Evolutionary conservation across 2,797 vertebrate genomes (phyloP).

Genomic region (Morelia viridis): DNA sequence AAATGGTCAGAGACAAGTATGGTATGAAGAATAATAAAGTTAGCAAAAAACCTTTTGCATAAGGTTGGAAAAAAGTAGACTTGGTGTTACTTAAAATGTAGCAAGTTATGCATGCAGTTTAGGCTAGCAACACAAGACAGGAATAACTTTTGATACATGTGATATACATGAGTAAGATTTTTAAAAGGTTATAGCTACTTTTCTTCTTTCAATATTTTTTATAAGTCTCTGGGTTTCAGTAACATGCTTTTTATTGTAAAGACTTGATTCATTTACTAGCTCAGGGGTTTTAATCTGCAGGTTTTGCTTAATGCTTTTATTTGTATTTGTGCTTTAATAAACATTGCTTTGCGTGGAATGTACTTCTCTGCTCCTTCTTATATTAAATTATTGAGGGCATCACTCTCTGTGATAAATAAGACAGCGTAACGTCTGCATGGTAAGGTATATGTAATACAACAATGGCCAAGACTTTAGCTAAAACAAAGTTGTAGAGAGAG

Average conservation of each 20-base stretch:
- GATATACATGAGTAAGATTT: not conserved
- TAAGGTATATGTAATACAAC: not conserved
- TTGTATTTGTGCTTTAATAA: not conserved
- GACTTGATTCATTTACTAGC: not conserved
- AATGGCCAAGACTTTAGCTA: not conserved
- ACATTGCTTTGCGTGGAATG: not conserved
- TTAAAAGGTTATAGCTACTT: not conserved
- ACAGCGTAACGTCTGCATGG: not conserved
- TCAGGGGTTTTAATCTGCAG: not conserved
- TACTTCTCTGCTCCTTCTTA: not conserved
- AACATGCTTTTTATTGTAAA: not conserved
- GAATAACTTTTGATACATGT: not conserved
- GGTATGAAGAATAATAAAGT: not conserved
- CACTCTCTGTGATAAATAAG: not conserved
- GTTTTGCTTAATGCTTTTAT: not conserved
- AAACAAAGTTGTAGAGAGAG: not conserved
- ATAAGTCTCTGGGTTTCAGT: not conserved
- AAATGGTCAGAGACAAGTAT: not conserved
- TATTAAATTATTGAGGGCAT: not conserved
- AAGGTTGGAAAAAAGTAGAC: not conserved
- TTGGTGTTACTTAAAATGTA: not conserved
- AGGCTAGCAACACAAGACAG: not conserved
- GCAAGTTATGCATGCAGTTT: not conserved
- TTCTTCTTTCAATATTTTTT: not conserved
- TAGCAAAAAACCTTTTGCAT: not conserved